phyloP scores from a whole-genome alignment of 2,797 vertebrate genomes.

The Intellagama lesueurii region DNA sequence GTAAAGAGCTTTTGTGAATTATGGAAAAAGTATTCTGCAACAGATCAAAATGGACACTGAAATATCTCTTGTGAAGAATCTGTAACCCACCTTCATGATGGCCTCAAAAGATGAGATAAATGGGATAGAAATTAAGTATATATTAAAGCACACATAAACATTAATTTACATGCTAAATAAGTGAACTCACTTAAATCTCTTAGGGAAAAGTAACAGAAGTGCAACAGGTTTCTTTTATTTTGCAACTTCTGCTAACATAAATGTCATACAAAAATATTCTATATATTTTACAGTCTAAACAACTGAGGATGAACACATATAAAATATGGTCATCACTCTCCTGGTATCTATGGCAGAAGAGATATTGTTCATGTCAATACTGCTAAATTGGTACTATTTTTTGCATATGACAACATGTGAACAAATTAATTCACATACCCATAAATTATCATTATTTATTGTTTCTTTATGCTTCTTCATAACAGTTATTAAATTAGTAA shows the following conservation, averaged over 20 bases:
- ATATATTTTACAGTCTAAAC: neutral
- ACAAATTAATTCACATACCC: neutral
- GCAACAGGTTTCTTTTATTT: neutral
- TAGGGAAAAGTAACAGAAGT: neutral
- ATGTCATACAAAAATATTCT: neutral
- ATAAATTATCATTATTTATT: neutral
- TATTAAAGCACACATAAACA: neutral
- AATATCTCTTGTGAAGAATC: neutral
- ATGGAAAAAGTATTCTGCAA: neutral
- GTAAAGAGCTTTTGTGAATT: neutral
- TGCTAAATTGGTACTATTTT: neutral
- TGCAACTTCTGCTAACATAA: too few relatives aligned
- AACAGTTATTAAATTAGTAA: neutral
- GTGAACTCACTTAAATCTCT: neutral
- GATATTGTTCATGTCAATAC: neutral
- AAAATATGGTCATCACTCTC: neutral
- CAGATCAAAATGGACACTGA: neutral
- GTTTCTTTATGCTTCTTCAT: neutral
- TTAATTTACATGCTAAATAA: neutral
- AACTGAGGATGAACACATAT: neutral
- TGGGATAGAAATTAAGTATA: neutral
- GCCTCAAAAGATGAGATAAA: neutral
- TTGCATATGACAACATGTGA: neutral
- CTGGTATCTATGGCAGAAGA: neutral
- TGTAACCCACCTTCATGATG: neutral